Conservation (phyloP, 2,888 invertebrate species). For the Folsomia manolachei region DNA sequence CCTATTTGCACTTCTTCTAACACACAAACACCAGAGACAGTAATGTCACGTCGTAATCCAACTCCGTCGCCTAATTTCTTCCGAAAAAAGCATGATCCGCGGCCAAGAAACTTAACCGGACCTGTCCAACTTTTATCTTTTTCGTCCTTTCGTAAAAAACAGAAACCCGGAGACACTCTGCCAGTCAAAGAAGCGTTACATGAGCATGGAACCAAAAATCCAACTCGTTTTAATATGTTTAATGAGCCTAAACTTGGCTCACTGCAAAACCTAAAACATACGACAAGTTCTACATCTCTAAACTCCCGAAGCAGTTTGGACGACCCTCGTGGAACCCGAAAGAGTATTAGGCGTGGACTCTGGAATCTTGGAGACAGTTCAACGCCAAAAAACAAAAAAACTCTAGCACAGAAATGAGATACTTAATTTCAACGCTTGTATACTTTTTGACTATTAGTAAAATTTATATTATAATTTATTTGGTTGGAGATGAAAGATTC, state of each 20-base stretch:
- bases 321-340: neutral
- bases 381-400: constrained; percentile 8
- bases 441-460: too few species aligned
- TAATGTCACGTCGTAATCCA: constrained; percentile 1
- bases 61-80: neutral
- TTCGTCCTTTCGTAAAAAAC: constrained; percentile 18
- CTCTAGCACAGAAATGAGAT: too few species aligned
- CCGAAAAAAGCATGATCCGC: constrained; percentile 16
- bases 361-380: constrained; percentile 26
- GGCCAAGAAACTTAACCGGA: neutral
- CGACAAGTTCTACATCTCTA: neutral
- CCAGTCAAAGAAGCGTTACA: neutral
- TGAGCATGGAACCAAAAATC: neutral
- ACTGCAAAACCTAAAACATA: neutral
- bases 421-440: too few species aligned
- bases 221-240: neutral
- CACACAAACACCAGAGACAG: constrained; percentile 14
- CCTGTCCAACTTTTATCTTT: constrained; percentile 27
- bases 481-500: too few species aligned
- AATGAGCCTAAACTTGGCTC: neutral
- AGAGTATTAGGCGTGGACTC: constrained; percentile 34
- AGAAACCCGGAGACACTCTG: neutral
- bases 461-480: too few species aligned
- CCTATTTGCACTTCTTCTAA: constrained; percentile 45
- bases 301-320: neutral